Conservation (phyloP, 2,888 invertebrate genomes). For the Rhamphomyia laevipes region DNA sequence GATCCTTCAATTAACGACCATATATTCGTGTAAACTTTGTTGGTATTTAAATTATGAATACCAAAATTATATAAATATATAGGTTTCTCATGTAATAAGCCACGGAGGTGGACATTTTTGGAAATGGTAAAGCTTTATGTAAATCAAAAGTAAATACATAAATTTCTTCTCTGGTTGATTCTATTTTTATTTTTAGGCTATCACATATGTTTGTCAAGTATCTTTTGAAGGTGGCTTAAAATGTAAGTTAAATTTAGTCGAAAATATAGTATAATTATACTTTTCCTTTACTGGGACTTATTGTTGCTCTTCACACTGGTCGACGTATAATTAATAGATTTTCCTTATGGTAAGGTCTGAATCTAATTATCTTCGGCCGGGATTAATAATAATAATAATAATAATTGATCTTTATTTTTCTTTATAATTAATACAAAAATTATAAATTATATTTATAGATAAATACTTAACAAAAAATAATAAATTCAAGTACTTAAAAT, state of each 20-base stretch:
- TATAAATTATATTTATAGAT: no score
- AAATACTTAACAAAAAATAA: no score
- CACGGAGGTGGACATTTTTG: constrained; percentile 1
- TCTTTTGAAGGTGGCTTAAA: constrained; percentile 2
- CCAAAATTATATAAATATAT: constrained; percentile 2
- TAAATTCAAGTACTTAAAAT: no score
- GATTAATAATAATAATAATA: no score
- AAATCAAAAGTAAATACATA: constrained; percentile 5
- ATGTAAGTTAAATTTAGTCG: constrained; percentile 6
- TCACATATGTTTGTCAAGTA: constrained; percentile 3
- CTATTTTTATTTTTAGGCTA: constrained; percentile 1
- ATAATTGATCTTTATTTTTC: no score
- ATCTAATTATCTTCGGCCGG: not conserved
- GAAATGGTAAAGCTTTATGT: constrained; percentile 5
- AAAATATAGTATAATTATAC: constrained; percentile 3
- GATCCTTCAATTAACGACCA: not conserved
- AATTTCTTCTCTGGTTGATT: not conserved
- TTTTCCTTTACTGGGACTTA: constrained; percentile 1
- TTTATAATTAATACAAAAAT: no score
- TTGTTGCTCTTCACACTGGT: not conserved
- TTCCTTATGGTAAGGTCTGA: not conserved
- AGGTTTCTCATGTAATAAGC: constrained; percentile 4
- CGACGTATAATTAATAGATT: not conserved
- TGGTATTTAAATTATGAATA: not conserved
- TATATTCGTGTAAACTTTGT: not conserved